Conservation (phyloP, 2,113 vertebrate species). For the Marcusenius ussheri region DNA sequence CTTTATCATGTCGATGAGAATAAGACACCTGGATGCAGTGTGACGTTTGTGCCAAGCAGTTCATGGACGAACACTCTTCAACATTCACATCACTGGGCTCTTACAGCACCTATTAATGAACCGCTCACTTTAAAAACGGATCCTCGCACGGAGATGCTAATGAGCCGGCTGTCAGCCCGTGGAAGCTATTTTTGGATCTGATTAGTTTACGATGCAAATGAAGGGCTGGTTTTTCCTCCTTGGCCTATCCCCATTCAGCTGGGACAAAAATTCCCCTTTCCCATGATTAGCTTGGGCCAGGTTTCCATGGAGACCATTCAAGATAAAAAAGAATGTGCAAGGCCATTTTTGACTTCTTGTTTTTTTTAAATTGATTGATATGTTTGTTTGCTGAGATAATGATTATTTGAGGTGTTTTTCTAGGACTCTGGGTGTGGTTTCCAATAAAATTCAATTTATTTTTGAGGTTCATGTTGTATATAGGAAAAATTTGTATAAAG, state of each 20-base stretch:
- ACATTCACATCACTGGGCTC: not conserved
- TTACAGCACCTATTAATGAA: not conserved
- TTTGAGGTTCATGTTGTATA: not conserved
- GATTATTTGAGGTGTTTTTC: not conserved
- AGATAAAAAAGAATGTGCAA: constrained; percentile 5
- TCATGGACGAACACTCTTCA: not conserved
- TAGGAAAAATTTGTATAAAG: not conserved
- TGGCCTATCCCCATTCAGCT: constrained; percentile 28
- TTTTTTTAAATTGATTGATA: constrained; percentile 3
- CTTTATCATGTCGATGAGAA: not conserved
- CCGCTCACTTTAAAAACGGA: constrained; percentile 11
- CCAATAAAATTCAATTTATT: not conserved
- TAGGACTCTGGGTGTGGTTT: not conserved
- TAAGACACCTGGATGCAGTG: not conserved
- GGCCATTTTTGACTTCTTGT: not conserved
- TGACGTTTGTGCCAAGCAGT: not conserved
- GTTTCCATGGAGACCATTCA: constrained; percentile 35
- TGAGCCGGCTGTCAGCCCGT: constrained; percentile 20
- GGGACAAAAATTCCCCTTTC: constrained; percentile 26
- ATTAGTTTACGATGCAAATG: constrained; percentile 42
- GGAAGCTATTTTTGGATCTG: constrained; percentile 35
- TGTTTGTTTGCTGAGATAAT: not conserved
- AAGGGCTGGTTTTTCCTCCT: constrained; percentile 29
- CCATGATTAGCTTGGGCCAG: constrained; percentile 27
- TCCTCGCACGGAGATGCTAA: constrained; percentile 20